Base-by-base conservation (phyloP, 2,797 vertebrate genomes). In the Rhinophrynus dorsalis region DNA sequence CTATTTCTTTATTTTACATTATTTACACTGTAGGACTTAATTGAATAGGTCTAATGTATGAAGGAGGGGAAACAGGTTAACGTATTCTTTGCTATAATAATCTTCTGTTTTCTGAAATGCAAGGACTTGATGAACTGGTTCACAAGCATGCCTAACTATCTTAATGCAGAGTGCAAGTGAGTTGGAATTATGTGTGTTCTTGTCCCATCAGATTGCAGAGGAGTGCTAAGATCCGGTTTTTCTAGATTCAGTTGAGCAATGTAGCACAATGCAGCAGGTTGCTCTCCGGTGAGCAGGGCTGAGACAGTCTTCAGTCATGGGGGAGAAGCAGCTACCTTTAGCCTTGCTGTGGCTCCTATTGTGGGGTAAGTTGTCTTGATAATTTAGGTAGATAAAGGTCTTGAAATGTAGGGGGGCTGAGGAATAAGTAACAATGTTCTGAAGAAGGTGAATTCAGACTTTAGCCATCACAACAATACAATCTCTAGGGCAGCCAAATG, bases 101-200 rank as follows among this genome's bases (percentile, higher is more conserved):
- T 11, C 13, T 11, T 1, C 8, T 12, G 11, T 40, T 11, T 10
- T 20, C 57, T 27, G 21, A 5, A 51, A 12, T 13, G 10, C 27
- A 26, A 21, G 8, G 33, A 52, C 61, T 52, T 24, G 69, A 26
- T 15, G 11, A 51, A 65, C 69, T 21, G 54, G 69, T 73, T 73
- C 11, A 2, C 1, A 27, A 10, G 32, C 60, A 42, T 72, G 4
- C 26, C 26, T 42, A 24, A 24, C 6, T 24, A 35, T 18, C 13
- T 11, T 44, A 3, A 1, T 7, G 11, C 10, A 37, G 15, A 56
- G 18, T 35, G 27, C 8, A n/a, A 37, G 30, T 23, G 21, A 48
- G 12, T 9, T 11, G 1, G 1, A 11, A 2, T 5, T 32, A n/a
- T 12, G 10, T 21, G 6, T 30, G 13, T 23, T 15, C 20, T 32